Percentiles rank a stretch among this genome's conserved stretches.
Conservation (phyloP, 2,888 invertebrate genomes). For the Bimastos eiseni region DNA sequence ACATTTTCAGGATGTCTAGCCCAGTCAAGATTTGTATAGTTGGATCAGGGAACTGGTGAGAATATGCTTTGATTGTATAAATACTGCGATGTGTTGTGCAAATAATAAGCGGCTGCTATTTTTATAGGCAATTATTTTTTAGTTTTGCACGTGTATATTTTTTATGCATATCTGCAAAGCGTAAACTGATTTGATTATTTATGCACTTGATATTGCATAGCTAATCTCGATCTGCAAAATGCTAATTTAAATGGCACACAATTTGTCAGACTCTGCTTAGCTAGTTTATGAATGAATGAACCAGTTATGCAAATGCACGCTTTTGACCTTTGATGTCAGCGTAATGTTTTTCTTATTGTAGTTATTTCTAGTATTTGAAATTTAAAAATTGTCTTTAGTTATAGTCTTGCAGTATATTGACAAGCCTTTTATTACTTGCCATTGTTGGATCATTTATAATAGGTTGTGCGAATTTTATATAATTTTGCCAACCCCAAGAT, state of each 20-base stretch:
- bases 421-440: background rate
- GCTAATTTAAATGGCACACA: background rate
- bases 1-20: constrained; percentile 29
- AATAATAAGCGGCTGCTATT: background rate
- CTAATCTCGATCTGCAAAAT: background rate
- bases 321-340: background rate
- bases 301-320: background rate
- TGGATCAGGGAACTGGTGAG: constrained; percentile 61
- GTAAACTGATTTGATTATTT: background rate
- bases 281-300: background rate
- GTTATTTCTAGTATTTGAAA: background rate
- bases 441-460: background rate
- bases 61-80: background rate
- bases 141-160: background rate
- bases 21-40: constrained; percentile 55
- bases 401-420: background rate
- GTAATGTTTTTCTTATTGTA: background rate
- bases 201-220: background rate
- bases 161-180: background rate
- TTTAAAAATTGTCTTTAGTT: no score
- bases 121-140: background rate
- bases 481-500: no score
- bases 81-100: background rate
- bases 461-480: no score
- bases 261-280: no score